Conservation (phyloP, 1,140 invertebrate species). For the Stegodyphus dumicola region DNA sequence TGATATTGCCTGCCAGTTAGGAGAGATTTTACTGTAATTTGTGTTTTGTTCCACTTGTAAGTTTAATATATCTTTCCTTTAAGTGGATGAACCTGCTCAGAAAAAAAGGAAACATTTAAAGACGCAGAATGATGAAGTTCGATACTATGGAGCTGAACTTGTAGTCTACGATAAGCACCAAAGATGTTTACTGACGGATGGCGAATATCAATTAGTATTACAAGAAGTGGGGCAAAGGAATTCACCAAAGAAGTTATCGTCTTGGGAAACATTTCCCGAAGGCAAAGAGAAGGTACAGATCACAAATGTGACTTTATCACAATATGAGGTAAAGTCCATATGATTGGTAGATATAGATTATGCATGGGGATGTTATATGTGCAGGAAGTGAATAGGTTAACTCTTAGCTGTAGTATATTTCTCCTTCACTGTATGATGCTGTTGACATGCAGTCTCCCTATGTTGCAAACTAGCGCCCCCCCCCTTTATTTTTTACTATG, state of each 20-base stretch:
- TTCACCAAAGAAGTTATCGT: slow-evolving; percentile 68
- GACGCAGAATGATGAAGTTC: slow-evolving; percentile 71
- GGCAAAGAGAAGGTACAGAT: slow-evolving; percentile 64
- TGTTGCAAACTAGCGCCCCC: too few species aligned
- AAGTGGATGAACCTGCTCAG: slow-evolving; percentile 72
- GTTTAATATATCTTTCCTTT: neutral
- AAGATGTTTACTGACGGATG: slow-evolving; percentile 84
- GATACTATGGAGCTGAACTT: slow-evolving; percentile 84
- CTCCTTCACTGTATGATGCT: too few species aligned
- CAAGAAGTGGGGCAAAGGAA: slow-evolving; percentile 72
- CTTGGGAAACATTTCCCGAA: slow-evolving; percentile 85
- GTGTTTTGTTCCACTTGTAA: neutral
- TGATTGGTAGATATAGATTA: neutral
- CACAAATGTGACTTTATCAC: slow-evolving; percentile 22
- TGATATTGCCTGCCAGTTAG: neutral
- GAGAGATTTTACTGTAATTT: neutral
- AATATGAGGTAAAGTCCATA: slow-evolving; percentile 38
- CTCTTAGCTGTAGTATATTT: too few species aligned
- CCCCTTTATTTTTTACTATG: too few species aligned
- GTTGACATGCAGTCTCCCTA: too few species aligned
- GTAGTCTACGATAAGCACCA: slow-evolving; percentile 92
- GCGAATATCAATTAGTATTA: slow-evolving; percentile 88
- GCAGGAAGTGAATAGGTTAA: too few species aligned
- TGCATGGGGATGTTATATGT: too few species aligned
- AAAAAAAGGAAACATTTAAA: slow-evolving; percentile 74